phyloP scores from a whole-genome alignment of 2,113 vertebrate species.

The Micronycteris hirsuta region DNA sequence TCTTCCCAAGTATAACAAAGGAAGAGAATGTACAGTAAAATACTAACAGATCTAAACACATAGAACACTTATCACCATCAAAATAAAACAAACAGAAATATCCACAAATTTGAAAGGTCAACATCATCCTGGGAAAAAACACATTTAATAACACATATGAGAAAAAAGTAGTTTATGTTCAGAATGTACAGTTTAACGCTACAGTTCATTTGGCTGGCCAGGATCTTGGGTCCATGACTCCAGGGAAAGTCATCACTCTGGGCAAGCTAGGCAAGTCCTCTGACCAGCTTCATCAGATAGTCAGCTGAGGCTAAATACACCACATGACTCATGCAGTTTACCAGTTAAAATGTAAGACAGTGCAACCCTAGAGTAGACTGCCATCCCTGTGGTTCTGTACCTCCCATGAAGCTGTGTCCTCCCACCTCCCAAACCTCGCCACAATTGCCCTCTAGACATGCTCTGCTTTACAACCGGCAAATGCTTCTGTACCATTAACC shows the following conservation, averaged over 20 bases:
- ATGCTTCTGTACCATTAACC: neutral
- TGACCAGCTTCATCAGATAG: neutral
- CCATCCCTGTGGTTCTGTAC: neutral
- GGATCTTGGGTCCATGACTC: neutral
- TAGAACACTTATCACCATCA: neutral
- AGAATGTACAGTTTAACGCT: neutral
- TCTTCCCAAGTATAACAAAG: neutral
- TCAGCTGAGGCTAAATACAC: neutral
- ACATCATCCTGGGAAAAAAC: neutral
- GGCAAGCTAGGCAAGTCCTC: neutral
- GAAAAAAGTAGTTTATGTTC: neutral
- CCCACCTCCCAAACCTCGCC: neutral
- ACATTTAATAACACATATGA: neutral
- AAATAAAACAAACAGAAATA: conserved; percentile 9
- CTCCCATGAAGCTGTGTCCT: neutral
- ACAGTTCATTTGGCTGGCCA: neutral
- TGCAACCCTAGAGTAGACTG: neutral
- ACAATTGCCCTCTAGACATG: neutral
- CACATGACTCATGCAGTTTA: neutral
- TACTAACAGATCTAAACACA: neutral
- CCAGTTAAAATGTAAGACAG: neutral
- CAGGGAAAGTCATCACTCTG: neutral
- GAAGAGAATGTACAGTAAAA: neutral
- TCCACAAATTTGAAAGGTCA: neutral
- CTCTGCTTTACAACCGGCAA: neutral